Evolutionary conservation across 1,140 invertebrate genomes (phyloP).

Genomic region (Luehdorfia chinensis): DNA sequence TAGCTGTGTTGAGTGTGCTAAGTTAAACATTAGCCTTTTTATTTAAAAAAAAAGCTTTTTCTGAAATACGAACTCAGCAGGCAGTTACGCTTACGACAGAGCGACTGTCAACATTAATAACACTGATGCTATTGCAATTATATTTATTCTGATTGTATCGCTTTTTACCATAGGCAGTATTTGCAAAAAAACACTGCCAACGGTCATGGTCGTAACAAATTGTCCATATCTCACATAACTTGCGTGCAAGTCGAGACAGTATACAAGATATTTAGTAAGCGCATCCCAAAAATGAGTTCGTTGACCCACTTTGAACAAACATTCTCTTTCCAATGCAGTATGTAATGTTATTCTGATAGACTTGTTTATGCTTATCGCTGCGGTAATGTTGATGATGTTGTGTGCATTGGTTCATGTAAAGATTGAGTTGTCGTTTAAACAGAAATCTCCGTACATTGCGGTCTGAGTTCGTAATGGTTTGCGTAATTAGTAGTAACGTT

Average conservation of each 20-base stretch:
- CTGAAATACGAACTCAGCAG: no score
- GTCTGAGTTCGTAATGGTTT: no score
- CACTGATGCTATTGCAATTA: no score
- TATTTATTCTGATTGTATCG: no score
- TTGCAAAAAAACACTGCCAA: neutral
- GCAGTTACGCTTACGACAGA: no score
- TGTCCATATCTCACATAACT: neutral
- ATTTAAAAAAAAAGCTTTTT: no score
- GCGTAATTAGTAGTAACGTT: no score
- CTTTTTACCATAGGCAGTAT: no score
- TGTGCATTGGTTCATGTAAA: neutral
- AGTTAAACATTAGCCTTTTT: no score
- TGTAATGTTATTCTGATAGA: conserved; percentile 1
- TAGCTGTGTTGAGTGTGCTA: no score
- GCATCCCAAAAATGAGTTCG: conserved; percentile 9
- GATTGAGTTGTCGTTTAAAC: neutral
- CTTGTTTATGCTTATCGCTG: neutral
- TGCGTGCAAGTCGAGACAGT: neutral
- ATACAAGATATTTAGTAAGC: neutral
- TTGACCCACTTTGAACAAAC: conserved; percentile 2
- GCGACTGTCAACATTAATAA: no score
- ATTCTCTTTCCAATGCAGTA: neutral
- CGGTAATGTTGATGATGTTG: neutral
- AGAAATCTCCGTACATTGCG: no score
- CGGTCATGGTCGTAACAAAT: neutral